Evolutionary conservation across 2,888 invertebrate species (phyloP).

Genomic region (Agrochola lota): DNA sequence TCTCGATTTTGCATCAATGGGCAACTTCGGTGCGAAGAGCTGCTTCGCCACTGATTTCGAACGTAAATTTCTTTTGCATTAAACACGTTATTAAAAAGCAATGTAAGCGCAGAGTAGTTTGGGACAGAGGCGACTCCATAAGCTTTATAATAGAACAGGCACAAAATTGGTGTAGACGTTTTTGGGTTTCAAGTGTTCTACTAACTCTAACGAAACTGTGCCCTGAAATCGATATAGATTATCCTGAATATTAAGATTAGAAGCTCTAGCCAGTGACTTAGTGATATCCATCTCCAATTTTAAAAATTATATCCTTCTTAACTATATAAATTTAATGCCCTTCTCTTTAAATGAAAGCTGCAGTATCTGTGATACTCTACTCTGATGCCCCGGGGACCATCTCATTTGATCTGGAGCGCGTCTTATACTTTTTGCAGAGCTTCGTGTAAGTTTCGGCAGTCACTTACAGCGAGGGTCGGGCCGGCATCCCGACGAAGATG

Average conservation of each 20-base stretch:
- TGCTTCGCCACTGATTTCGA: constrained; percentile 59
- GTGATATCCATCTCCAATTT: no score
- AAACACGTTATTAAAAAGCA: constrained; percentile 75
- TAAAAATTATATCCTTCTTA: no score
- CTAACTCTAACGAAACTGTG: not conserved
- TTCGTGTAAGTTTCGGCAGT: constrained; percentile 75
- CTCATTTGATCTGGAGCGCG: constrained; percentile 88
- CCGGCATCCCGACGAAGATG: constrained; percentile 44
- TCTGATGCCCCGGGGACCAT: constrained; percentile 73
- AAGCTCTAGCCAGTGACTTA: no score
- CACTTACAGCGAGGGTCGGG: constrained; percentile 71
- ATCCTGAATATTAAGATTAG: no score
- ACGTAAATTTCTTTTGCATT: constrained; percentile 69
- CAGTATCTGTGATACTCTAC: constrained; percentile 61
- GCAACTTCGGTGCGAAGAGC: constrained; percentile 46
- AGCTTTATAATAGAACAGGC: not conserved
- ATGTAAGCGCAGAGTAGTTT: constrained; percentile 67
- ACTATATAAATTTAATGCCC: no score
- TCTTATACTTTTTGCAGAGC: constrained; percentile 70
- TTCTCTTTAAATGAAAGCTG: not conserved
- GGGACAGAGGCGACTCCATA: constrained; percentile 35
- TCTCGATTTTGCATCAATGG: constrained; percentile 73
- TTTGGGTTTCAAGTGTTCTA: not conserved
- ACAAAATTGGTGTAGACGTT: not conserved
- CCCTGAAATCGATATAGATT: not conserved